phyloP scores from a whole-genome alignment of 2,888 invertebrate species.

The Oxytorus armatus region DNA sequence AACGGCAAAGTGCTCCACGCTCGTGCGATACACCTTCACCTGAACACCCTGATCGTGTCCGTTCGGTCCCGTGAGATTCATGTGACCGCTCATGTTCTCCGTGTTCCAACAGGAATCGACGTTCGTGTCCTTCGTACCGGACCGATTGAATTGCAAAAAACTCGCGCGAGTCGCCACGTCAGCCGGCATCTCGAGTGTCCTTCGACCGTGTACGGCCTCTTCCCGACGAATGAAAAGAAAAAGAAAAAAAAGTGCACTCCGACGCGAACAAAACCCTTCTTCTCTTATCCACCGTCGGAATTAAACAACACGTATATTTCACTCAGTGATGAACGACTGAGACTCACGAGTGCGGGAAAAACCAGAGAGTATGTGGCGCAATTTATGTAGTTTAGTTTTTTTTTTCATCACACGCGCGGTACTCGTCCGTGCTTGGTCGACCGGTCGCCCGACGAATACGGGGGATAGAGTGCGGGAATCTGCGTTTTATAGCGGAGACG shows the following conservation, averaged over 20 bases:
- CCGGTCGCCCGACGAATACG: slow-evolving; percentile 49
- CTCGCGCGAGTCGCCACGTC: slow-evolving; percentile 83
- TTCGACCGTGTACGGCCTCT: not conserved
- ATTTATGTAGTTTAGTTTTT: slow-evolving; percentile 1
- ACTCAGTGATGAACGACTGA: not conserved
- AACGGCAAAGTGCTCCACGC: slow-evolving; percentile 88
- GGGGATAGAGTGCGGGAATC: slow-evolving; percentile 32
- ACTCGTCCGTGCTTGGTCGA: slow-evolving; percentile 45
- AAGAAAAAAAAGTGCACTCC: not conserved
- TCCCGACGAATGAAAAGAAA: not conserved
- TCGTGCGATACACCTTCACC: slow-evolving; percentile 88
- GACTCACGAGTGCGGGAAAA: not conserved
- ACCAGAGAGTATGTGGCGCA: not conserved
- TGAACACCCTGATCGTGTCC: slow-evolving; percentile 87
- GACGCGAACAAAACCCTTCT: not conserved
- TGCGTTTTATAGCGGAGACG: slow-evolving; percentile 57
- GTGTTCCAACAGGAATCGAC: slow-evolving; percentile 85
- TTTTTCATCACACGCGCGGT: slow-evolving; percentile 12
- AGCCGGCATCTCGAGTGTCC: slow-evolving; percentile 80
- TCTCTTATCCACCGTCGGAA: not conserved
- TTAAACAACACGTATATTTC: not conserved
- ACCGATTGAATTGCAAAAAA: slow-evolving; percentile 79
- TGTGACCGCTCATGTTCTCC: slow-evolving; percentile 88
- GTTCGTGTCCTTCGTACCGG: slow-evolving; percentile 77
- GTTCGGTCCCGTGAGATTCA: slow-evolving; percentile 86